Percentiles rank a stretch among this genome's conserved stretches.
Conservation (phyloP, 2,113 vertebrate species). For the Seriola aureovittata region DNA sequence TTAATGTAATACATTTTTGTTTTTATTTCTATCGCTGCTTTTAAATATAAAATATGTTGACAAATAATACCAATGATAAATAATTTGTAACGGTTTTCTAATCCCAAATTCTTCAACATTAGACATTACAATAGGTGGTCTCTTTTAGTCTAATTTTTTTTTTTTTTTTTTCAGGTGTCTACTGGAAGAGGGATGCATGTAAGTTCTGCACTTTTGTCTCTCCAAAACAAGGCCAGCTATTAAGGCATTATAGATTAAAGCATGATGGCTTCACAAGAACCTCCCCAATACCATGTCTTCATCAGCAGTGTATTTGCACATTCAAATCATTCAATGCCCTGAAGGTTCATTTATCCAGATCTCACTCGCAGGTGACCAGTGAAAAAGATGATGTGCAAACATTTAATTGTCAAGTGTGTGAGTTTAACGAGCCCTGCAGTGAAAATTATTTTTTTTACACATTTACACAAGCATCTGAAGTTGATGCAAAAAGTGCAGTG, state of each 20-base stretch:
- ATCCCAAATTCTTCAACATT: too few relatives aligned
- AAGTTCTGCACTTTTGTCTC: neutral
- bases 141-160: too few relatives aligned
- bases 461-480: neutral
- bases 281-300: neutral
- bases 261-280: neutral
- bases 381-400: neutral
- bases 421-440: neutral
- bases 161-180: neutral
- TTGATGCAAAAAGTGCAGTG: neutral
- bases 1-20: too few relatives aligned
- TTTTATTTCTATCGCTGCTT: too few relatives aligned
- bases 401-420: neutral
- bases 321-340: neutral
- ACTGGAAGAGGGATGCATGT: neutral
- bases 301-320: conserved; percentile 1
- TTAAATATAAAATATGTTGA: too few relatives aligned
- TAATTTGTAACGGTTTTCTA: too few relatives aligned
- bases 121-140: too few relatives aligned
- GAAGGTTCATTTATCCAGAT: neutral
- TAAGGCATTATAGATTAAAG: neutral
- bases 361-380: neutral
- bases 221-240: neutral
- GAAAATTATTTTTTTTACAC: conserved; percentile 4
- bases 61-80: too few relatives aligned